These are phyloP conservation scores for Arnoldichthys spilopterus DNA, from an alignment of 2,797 vertebrate genomes.

Conservation along the genomic window DNA sequence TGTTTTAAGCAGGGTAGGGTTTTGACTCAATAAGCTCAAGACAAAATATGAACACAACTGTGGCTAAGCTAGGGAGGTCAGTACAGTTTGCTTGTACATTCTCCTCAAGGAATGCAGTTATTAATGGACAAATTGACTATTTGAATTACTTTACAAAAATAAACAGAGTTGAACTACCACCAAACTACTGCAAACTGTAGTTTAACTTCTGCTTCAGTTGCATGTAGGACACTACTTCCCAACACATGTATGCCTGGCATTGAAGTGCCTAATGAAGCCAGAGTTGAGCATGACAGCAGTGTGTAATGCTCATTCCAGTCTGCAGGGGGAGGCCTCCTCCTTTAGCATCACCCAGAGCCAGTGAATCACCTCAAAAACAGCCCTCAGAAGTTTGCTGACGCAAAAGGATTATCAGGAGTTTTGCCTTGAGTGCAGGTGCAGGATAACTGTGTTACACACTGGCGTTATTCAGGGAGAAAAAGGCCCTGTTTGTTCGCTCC, in stretches of 20 bases:
- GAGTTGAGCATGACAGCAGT: not conserved
- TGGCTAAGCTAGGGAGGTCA: not conserved
- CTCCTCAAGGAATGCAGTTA: not conserved
- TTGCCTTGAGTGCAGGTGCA: conserved; percentile 34
- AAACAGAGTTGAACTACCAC: too few relatives aligned
- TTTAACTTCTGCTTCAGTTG: too few relatives aligned
- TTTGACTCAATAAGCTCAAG: not conserved
- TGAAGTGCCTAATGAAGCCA: not conserved
- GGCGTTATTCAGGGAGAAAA: conserved; percentile 49
- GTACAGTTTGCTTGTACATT: not conserved
- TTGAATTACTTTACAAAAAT: too few relatives aligned
- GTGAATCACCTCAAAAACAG: conserved; percentile 48
- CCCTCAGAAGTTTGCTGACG: conserved; percentile 53
- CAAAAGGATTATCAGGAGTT: conserved; percentile 56
- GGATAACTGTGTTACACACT: conserved; percentile 47
- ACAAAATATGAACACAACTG: not conserved
- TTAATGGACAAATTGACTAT: too few relatives aligned
- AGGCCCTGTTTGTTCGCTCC: conserved; percentile 26
- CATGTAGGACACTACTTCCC: too few relatives aligned
- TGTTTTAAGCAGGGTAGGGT: too few relatives aligned
- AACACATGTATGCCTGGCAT: not conserved
- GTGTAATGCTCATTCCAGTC: conserved; percentile 29
- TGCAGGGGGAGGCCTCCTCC: not conserved
- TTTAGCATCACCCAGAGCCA: conserved; percentile 40
- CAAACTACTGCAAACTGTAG: too few relatives aligned